A percentile compares a stretch with the other conserved stretches of the same genome.
Conservation (phyloP, 2,113 vertebrate species). For the Rallus limicola region DNA sequence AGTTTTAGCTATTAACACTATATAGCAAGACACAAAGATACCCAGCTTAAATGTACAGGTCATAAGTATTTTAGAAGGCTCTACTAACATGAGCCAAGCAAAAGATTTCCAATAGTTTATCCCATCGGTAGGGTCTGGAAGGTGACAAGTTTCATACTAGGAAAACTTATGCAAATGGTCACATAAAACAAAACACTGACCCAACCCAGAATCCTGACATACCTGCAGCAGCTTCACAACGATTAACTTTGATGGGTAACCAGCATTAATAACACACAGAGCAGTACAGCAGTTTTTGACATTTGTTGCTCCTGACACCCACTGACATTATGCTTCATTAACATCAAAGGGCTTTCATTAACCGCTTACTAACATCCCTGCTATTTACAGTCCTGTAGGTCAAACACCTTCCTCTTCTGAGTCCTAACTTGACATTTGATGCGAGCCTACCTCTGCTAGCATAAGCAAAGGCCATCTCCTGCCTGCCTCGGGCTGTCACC, state of each 20-base stretch:
- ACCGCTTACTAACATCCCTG: not conserved
- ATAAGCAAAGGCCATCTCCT: not conserved
- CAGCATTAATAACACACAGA: not conserved
- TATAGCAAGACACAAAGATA: not conserved
- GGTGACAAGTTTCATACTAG: not conserved
- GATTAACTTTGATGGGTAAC: not conserved
- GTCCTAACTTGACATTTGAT: not conserved
- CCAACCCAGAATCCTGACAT: not conserved
- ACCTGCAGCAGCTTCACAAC: not conserved
- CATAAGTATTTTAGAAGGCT: not conserved
- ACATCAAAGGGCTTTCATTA: not conserved
- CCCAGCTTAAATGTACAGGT: not conserved
- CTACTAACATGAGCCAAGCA: not conserved
- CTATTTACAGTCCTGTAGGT: not conserved
- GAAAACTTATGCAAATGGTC: fast-evolving
- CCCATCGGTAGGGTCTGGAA: not conserved
- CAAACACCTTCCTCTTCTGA: not conserved
- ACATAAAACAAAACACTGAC: not conserved
- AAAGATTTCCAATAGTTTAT: not conserved
- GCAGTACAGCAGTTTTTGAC: not conserved
- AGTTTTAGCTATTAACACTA: not conserved
- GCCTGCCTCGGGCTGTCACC: not conserved
- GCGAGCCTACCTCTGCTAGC: not conserved
- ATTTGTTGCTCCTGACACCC: not conserved
- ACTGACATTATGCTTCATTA: not conserved